A percentile compares a stretch with the other conserved stretches of the same genome.
Conservation (phyloP, 2,888 invertebrate species). For the Leptarthrus brevirostris region DNA sequence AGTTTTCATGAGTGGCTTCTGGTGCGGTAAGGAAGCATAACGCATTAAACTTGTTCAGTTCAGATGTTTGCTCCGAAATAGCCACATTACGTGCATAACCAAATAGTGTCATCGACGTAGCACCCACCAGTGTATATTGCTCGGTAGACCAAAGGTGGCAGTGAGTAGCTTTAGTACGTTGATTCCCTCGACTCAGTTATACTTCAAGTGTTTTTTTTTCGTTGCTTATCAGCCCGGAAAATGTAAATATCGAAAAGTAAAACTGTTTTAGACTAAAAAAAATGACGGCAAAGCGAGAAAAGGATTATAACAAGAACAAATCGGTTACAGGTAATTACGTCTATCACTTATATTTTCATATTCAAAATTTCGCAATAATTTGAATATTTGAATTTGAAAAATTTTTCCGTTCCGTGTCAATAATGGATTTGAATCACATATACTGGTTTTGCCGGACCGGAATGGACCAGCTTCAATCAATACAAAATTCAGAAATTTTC, state of each 20-base stretch:
- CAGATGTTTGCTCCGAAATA: neutral
- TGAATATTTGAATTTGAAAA: too few relatives aligned
- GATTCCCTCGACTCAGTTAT: neutral
- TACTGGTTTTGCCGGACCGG: too few relatives aligned
- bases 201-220: slow-evolving; percentile 11
- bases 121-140: neutral
- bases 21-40: neutral
- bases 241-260: slow-evolving; percentile 7
- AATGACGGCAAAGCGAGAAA: slow-evolving; percentile 67
- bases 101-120: neutral
- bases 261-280: slow-evolving; percentile 48
- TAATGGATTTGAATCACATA: too few relatives aligned
- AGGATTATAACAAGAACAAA: slow-evolving; percentile 64
- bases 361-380: too few relatives aligned
- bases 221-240: slow-evolving; percentile 12
- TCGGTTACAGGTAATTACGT: slow-evolving; percentile 61
- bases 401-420: too few relatives aligned
- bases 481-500: too few relatives aligned
- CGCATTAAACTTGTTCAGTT: neutral
- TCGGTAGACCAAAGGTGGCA: neutral
- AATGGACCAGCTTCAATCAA: too few relatives aligned
- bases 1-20: neutral
- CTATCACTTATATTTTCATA: too few relatives aligned
- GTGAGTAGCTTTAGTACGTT: neutral
- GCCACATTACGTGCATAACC: neutral